Evolutionary conservation across 2,113 vertebrate genomes (phyloP).

Genomic region (Podiceps cristatus): DNA sequence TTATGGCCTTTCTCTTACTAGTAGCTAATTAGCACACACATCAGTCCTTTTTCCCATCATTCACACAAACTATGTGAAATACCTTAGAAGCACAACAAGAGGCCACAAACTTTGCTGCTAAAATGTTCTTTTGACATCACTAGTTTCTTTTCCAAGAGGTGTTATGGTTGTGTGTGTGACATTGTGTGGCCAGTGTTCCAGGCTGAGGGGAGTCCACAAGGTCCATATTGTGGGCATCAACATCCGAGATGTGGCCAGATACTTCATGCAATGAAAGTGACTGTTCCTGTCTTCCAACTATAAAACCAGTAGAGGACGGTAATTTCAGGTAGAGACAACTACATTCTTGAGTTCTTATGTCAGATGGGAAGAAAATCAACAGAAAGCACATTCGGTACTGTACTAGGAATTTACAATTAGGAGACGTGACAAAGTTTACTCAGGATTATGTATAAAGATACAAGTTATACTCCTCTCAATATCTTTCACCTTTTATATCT

Average conservation of each 20-base stretch:
- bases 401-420: background rate
- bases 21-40: background rate
- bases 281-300: background rate
- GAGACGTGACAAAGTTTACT: background rate
- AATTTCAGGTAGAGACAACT: background rate
- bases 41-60: background rate
- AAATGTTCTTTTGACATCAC: background rate
- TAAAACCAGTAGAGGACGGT: background rate
- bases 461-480: background rate
- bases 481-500: background rate
- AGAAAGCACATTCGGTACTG: background rate
- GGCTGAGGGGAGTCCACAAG: background rate
- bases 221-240: background rate
- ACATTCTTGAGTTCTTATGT: background rate
- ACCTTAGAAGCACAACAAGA: background rate
- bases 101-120: background rate
- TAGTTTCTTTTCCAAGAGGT: background rate
- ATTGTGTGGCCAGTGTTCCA: background rate
- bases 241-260: background rate
- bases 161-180: fast-evolving
- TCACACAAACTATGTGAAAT: background rate
- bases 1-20: background rate
- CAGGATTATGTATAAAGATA: background rate
- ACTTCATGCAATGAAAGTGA: background rate
- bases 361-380: background rate